A percentile compares a stretch with the other conserved stretches of the same genome.
These are phyloP conservation scores for Dinocampus coccinellae DNA, from an alignment of 2,888 invertebrate species.

Conservation along the genomic window DNA sequence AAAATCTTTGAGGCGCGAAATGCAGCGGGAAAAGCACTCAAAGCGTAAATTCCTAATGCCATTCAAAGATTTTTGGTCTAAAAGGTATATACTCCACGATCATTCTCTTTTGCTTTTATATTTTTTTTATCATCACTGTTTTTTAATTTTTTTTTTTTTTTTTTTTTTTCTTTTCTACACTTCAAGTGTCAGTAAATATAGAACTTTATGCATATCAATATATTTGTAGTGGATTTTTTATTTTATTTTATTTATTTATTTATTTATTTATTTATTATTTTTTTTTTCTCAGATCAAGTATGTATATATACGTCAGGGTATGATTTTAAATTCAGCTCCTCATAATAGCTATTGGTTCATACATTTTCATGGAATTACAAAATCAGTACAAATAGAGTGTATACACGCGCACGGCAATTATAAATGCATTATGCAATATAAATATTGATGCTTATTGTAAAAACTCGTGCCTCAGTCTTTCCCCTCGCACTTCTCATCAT, in stretches of 20 bases:
- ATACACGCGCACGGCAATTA: slow-evolving; percentile 67
- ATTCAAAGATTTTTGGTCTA: slow-evolving; percentile 3
- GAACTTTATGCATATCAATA: too few relatives aligned
- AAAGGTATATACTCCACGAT: neutral
- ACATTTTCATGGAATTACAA: slow-evolving; percentile 69
- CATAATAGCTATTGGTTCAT: slow-evolving; percentile 68
- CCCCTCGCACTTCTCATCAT: slow-evolving; percentile 45
- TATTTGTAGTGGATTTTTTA: neutral
- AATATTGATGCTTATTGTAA: slow-evolving; percentile 69
- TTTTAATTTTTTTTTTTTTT: neutral
- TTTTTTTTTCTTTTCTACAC: neutral
- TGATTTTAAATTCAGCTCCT: slow-evolving; percentile 63
- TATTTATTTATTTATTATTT: neutral
- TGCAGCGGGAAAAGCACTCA: neutral
- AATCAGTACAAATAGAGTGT: slow-evolving; percentile 69
- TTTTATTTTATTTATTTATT: too few relatives aligned
- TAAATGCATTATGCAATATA: slow-evolving; percentile 69
- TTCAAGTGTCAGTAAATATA: neutral
- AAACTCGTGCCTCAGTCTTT: slow-evolving; percentile 64
- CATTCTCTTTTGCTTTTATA: too few relatives aligned
- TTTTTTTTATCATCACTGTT: neutral
- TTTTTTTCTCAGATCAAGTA: neutral
- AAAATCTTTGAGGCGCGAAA: neutral
- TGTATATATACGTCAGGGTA: neutral
- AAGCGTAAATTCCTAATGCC: neutral